Evolutionary conservation across 53 echinoderm and acorn worm genomes (phyloP), one percentile per base, ranked within the genome.

Genomic region (Luidia sarsii): DNA sequence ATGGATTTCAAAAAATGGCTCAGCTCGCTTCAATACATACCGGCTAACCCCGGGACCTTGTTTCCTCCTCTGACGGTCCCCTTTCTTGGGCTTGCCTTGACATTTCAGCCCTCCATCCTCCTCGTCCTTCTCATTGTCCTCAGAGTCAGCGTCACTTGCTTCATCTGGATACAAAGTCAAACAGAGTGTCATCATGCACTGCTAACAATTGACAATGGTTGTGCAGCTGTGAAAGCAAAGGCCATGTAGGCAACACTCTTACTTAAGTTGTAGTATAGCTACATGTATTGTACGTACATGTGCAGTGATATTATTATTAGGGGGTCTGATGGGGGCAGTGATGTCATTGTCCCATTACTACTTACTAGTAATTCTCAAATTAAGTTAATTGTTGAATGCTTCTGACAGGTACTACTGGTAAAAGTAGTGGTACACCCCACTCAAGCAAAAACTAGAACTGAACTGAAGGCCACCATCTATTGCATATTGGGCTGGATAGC

Each of bases 101-200:
- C 61, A 74, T 33, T 66, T 75, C 33, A 72, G 75, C 23, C 81
- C 81, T 37, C 32, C 39, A 30, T 35, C 68, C 39, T 56, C 71
- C 55, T 84, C 80, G 33, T 53, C 85, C 8, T 23, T 18, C 28
- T 38, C 38, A 31, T 85, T 68, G 28, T 84, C 80, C 32, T 80
- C 91, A 35, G 84, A 84, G 4, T 89, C 89, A n/a, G 57, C 84
- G 30, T 85, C 89, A 61, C 89, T 89, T 56, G 79, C 80, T 41
- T 82, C 88, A 33, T 57, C 88, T 71, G 23, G 68, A 39, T 33
- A 14, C 22, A 9, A 55, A 54, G 48, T 1, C 30, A 15, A 39
- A 39, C 35, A 24, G 7, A 27, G 22, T 15, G 27, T 23, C 60
- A 24, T 60, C 29, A 15, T 60, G 21, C 22, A 14, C 21, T 20